Conservation (phyloP, 2,797 vertebrate species). For the Enteromius fasciolatus region DNA sequence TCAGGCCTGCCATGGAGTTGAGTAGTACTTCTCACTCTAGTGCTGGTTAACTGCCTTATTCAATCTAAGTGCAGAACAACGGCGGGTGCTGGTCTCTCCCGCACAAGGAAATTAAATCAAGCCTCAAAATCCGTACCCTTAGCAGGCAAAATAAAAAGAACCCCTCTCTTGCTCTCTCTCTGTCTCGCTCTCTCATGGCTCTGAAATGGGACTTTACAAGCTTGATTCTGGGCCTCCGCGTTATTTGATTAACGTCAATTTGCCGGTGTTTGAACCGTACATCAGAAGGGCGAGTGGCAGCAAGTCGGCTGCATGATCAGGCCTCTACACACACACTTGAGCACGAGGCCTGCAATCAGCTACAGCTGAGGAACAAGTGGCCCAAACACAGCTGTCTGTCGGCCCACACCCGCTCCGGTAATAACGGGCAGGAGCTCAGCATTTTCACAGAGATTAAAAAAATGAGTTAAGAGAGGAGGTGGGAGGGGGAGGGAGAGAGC, state of each 20-base stretch:
- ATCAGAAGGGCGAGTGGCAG: constrained; percentile 54
- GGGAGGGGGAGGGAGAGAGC: constrained; percentile 32
- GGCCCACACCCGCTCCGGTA: constrained; percentile 59
- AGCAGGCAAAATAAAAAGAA: constrained; percentile 56
- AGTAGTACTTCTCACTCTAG: constrained; percentile 81
- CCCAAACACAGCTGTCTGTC: constrained; percentile 83
- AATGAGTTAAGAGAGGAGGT: constrained; percentile 75
- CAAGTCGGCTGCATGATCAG: constrained; percentile 76
- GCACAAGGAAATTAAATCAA: constrained; percentile 85
- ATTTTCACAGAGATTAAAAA: constrained; percentile 48
- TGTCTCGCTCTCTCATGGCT: constrained; percentile 31
- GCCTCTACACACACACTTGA: constrained; percentile 81
- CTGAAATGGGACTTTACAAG: constrained; percentile 76
- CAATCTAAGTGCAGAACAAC: constrained; percentile 80
- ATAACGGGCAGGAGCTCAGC: constrained; percentile 38
- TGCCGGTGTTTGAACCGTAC: constrained; percentile 75
- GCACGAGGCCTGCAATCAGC: constrained; percentile 84
- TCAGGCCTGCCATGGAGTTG: constrained; percentile 66
- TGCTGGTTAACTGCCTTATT: constrained; percentile 84
- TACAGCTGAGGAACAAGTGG: constrained; percentile 80
- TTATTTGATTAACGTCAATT: constrained; percentile 85
- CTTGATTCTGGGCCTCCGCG: constrained; percentile 79
- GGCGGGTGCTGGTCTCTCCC: constrained; percentile 70
- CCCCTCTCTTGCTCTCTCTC: constrained; percentile 35
- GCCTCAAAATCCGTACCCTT: constrained; percentile 76